Conservation (phyloP, 92 coral and sea anemone genomes). For the Epizoanthus ramosus region DNA sequence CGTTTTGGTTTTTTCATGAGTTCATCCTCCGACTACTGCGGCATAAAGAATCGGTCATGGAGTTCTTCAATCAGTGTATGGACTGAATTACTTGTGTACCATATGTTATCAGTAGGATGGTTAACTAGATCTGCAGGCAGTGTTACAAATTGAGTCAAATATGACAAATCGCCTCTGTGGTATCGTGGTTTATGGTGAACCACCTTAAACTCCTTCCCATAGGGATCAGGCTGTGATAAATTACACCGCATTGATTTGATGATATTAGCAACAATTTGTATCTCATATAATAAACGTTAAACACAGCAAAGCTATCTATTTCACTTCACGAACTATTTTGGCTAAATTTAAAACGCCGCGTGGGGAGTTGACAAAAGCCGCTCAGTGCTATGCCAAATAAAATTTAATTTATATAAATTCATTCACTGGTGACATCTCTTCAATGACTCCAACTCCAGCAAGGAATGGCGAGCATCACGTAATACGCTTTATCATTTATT, state of each 20-base stretch:
- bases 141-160: too few relatives aligned
- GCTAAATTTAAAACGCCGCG: slow-evolving; percentile 37
- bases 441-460: neutral
- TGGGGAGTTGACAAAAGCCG: slow-evolving; percentile 37
- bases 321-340: slow-evolving; percentile 45
- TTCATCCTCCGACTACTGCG: too few relatives aligned
- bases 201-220: slow-evolving; percentile 17
- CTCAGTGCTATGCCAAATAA: slow-evolving; percentile 32
- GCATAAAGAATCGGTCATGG: too few relatives aligned
- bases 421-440: slow-evolving; percentile 19
- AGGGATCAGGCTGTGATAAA: slow-evolving; percentile 12
- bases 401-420: slow-evolving; percentile 26
- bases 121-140: too few relatives aligned
- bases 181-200: neutral
- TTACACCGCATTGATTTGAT: slow-evolving; percentile 29
- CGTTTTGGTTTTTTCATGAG: too few relatives aligned
- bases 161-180: too few relatives aligned
- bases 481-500: neutral
- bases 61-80: too few relatives aligned
- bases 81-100: too few relatives aligned
- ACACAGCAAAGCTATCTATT: slow-evolving; percentile 18
- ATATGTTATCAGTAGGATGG: too few relatives aligned
- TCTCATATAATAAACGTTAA: neutral
- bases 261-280: slow-evolving; percentile 26
- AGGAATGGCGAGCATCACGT: slow-evolving; percentile 7